A percentile compares a stretch with the other conserved stretches of the same genome.
Conservation (phyloP, 2,113 vertebrate genomes). For the Pelmatolapia mariae region DNA sequence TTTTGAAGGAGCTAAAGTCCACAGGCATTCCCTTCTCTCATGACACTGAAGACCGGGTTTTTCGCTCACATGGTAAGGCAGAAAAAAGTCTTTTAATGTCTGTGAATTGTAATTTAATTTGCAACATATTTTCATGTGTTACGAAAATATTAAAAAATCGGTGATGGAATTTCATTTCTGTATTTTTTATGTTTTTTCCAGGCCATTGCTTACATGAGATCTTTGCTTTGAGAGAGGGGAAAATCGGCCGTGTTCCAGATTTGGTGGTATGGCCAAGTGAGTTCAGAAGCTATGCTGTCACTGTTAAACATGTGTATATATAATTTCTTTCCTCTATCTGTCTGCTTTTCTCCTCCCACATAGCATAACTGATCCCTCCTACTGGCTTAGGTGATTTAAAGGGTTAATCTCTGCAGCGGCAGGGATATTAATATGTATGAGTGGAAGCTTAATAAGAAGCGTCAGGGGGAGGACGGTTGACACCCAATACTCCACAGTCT, state of each 20-base stretch:
- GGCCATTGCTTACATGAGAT: conserved; percentile 98
- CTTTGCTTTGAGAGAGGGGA: conserved; percentile 94
- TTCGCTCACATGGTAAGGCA: conserved; percentile 88
- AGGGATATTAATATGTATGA: conserved; percentile 73
- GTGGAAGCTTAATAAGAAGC: conserved; percentile 62
- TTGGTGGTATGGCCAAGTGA: conserved; percentile 95
- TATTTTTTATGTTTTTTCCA: conserved; percentile 46
- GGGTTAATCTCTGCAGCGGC: conserved; percentile 59
- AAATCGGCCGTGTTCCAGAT: conserved; percentile 89
- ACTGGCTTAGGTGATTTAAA: conserved; percentile 46
- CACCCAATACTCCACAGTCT: conserved; percentile 43
- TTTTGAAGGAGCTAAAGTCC: conserved; percentile 86
- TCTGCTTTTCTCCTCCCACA: conserved; percentile 2
- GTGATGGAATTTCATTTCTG: background rate
- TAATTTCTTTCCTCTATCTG: background rate
- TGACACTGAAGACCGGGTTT: conserved; percentile 90
- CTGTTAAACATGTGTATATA: background rate
- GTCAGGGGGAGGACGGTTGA: conserved; percentile 50
- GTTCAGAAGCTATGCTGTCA: conserved; percentile 35
- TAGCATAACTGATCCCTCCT: background rate
- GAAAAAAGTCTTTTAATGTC: background rate
- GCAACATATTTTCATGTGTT: background rate
- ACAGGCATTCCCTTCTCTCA: conserved; percentile 83
- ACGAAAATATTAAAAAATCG: accelerated
- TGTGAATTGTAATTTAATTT: background rate